Conservation (phyloP, 2,797 vertebrate species). For the Gallinago solitaria region DNA sequence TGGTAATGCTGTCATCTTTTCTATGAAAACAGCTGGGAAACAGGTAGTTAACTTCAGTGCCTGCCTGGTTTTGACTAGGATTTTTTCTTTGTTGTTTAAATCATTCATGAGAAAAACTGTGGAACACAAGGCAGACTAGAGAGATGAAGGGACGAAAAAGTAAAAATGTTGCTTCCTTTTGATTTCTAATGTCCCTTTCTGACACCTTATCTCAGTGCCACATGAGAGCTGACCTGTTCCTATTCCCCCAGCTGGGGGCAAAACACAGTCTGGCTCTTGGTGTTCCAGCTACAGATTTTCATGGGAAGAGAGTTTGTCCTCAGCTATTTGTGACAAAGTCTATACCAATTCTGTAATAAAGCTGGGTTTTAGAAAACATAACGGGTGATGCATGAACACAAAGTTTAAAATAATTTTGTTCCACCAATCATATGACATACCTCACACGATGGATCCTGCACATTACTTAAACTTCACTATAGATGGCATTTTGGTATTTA, state of each 20-base stretch:
- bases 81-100: background rate
- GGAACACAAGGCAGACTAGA: background rate
- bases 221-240: background rate
- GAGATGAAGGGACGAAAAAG: fast-evolving
- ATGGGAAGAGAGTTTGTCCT: background rate
- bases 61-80: background rate
- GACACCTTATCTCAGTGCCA: background rate
- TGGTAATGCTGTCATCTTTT: background rate
- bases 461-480: background rate
- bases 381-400: fast-evolving
- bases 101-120: background rate
- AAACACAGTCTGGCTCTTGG: background rate
- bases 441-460: background rate
- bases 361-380: background rate
- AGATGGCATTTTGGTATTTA: background rate
- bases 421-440: no score
- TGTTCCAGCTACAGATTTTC: background rate
- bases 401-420: background rate
- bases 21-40: background rate
- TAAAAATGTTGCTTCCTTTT: background rate
- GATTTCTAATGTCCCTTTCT: background rate
- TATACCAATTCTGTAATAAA: background rate
- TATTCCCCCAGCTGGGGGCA: background rate
- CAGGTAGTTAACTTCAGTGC: background rate
- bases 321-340: background rate